Evolutionary conservation across 2,888 invertebrate species (phyloP), one percentile per base, ranked within the genome.

Genomic region (Oxyscelio sp.): DNA sequence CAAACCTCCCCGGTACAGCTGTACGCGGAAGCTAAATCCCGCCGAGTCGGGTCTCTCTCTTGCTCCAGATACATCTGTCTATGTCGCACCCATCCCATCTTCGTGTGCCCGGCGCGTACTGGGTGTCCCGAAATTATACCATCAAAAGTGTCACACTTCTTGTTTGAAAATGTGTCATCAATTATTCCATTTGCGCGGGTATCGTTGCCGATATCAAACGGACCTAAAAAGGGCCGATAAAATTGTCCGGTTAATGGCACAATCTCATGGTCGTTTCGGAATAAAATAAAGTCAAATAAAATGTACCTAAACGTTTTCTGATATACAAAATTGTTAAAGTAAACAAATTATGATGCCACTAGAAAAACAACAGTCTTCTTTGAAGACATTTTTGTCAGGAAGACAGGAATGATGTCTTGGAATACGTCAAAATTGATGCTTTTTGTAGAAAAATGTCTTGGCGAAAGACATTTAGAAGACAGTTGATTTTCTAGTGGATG

Each of bases 21-120:
- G 92, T 92, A 92, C 91, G 90, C 90, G 91, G 90, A 93, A 92
- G 92, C 92, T 91, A 91, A 93, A 93, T 92, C 93, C 92, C 92
- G 91, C 90, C 91, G 91, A 91, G 88, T 90, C 90, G 89, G 88
- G 19, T 52, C 27, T 75, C 73, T 65, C 83, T 11, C 82, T 75
- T 54, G 43, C 59, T n/a, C 38, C 24, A 9, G 40, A 74, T 73
- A 40, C 22, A 58, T 19, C 73, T 31, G n/a, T 61, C 59, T 59
- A 75, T 17, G 9, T 65, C 61, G 9, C 38, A 11, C 15, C 15
- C 45, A 45, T 27, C 43, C 59, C 71, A n/a, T 58, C 50, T 65
- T 63, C 63, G 31, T 73, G 61, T 22, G 38, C 17, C 11, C 15
- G 11, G 11, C 70, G 56, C 48, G 38, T 58, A 63, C 80, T 48